Base-by-base conservation (phyloP, 2,888 invertebrate species). In the Tetanocera ferruginea region DNA sequence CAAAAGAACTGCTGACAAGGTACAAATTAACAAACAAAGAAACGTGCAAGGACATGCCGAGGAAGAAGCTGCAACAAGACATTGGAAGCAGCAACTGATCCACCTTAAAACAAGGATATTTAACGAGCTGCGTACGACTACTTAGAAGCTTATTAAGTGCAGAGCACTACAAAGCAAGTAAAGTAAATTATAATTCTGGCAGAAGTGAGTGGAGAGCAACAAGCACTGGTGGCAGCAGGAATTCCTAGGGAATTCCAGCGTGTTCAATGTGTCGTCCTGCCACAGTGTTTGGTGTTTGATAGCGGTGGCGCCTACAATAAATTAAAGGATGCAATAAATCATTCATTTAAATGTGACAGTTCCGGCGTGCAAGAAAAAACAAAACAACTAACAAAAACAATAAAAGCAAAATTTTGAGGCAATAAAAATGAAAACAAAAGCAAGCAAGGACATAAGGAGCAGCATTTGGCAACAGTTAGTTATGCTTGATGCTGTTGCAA, bases 331-430 rank as follows among this genome's bases (percentile, higher is more conserved):
- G 82, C 86, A 85, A 86, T 86, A 86, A 85, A 85, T 85, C 85
- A 85, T 86, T 85, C 86, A 86, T 85, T 85, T 86, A 86, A 86
- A 86, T 85, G 87, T 85, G 86, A 85, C 85, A 86, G 85, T 86
- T 85, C 85, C 86, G 86, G 85, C 86, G 19, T n/a, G 11, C 55
- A 71, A 52, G 23, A 55, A 43, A 57, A 37, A 72, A 23, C 60
- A 72, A n/a, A 19, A 43, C 34, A 14, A 0, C 19, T 14, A 34
- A 23, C 49, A 67, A 43, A 14, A 51, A 51, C 43, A 69, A 28
- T 34, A 51, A 52, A 9, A 66, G 9, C 14, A 66, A 66, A 2
- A 49, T 25, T n/a, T 49, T 14, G 14, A 17, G 14, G 51, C n/a
- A 19, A 37, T 28, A 49, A 69, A 43, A 69, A 23, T 6, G 9